A percentile compares a stretch with the other conserved stretches of the same genome.
Conservation (phyloP, 1,140 invertebrate genomes). For the Laupala kohalensis region DNA sequence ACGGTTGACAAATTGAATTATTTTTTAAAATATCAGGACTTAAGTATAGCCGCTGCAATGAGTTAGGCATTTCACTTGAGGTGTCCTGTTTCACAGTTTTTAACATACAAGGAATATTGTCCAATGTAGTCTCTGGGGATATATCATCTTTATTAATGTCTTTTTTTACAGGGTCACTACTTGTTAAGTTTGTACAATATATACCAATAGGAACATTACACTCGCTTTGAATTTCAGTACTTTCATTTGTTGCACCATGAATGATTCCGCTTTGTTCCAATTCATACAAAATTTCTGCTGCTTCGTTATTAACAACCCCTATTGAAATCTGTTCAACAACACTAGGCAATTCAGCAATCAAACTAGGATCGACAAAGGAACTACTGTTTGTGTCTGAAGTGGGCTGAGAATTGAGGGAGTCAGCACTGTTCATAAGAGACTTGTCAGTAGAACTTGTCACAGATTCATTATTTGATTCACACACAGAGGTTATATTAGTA, state of each 20-base stretch:
- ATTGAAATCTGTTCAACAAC: slow-evolving; percentile 18
- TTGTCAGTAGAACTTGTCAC: slow-evolving; percentile 12
- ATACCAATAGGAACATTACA: neutral
- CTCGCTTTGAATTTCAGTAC: neutral
- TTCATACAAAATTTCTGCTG: slow-evolving; percentile 19
- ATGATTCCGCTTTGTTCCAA: slow-evolving; percentile 16
- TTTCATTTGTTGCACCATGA: neutral
- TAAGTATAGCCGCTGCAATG: neutral
- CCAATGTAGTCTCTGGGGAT: neutral
- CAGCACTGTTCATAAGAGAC: neutral
- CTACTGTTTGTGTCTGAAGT: neutral
- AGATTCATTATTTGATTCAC: neutral
- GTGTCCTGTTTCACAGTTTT: neutral
- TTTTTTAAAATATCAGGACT: neutral
- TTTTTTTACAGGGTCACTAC: neutral
- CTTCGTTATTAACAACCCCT: slow-evolving; percentile 16
- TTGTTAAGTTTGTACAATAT: too few relatives aligned
- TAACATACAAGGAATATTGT: neutral
- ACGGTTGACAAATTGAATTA: neutral
- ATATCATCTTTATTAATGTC: neutral
- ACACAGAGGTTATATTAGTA: too few relatives aligned
- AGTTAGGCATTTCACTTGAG: too few relatives aligned
- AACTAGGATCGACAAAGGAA: neutral
- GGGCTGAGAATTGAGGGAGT: neutral
- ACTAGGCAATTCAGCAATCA: slow-evolving; percentile 6